These are phyloP conservation scores for Pyrgus malvae DNA, from an alignment of 2,888 invertebrate genomes.

Conservation along the genomic window DNA sequence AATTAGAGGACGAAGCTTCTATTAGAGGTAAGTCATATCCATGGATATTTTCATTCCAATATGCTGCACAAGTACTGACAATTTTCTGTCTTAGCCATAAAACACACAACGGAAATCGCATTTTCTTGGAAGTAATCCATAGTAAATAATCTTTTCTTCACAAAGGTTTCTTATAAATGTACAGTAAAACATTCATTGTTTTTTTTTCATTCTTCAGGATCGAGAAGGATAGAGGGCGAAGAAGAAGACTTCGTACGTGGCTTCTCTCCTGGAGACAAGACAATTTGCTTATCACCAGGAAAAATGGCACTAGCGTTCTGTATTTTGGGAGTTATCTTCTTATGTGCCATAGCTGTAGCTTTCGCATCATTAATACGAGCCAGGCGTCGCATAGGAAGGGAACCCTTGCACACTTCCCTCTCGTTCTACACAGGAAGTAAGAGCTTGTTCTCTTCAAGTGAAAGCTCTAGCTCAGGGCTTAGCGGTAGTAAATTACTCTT, in stretches of 20 bases:
- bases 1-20: conserved; percentile 83
- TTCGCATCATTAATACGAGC: conserved; percentile 85
- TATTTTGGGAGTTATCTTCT: conserved; percentile 86
- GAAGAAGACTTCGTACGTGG: conserved; percentile 66
- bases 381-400: conserved; percentile 74
- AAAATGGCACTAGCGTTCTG: conserved; percentile 90
- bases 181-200: neutral
- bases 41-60: neutral
- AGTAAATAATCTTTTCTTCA: no score
- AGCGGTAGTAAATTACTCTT: conserved; percentile 83
- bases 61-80: no score
- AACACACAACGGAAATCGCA: no score
- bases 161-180: neutral
- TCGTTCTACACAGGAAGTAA: conserved; percentile 82
- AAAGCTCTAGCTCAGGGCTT: conserved; percentile 82
- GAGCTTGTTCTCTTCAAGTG: conserved; percentile 83
- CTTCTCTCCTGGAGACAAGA: conserved; percentile 82
- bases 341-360: conserved; percentile 86
- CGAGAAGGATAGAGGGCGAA: conserved; percentile 68
- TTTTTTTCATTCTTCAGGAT: conserved; percentile 50
- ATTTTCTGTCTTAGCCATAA: no score
- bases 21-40: conserved; percentile 60
- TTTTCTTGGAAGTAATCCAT: no score
- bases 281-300: conserved; percentile 88
- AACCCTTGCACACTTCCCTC: conserved; percentile 75